phyloP scores from a whole-genome alignment of 2,888 invertebrate genomes.

The Limnephilus marmoratus region DNA sequence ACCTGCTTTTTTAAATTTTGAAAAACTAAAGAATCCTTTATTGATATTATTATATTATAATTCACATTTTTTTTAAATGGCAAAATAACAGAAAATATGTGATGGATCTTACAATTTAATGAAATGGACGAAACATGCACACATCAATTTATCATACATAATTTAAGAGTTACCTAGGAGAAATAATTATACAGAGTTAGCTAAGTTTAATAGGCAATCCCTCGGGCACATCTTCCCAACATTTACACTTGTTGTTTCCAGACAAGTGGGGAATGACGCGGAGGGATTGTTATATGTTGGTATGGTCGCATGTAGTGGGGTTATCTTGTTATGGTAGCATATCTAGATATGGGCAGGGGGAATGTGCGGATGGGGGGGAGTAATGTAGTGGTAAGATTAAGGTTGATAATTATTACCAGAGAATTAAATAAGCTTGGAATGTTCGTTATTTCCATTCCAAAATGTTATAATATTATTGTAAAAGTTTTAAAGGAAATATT shows the following conservation, averaged over 20 bases:
- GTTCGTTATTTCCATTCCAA: constrained; percentile 47
- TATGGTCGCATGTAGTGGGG: neutral
- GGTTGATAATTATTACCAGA: constrained; percentile 40
- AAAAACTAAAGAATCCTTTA: constrained; percentile 33
- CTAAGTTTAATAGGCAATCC: constrained; percentile 53
- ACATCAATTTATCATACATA: constrained; percentile 64
- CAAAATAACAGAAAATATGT: constrained; percentile 27
- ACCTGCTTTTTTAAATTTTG: constrained; percentile 10
- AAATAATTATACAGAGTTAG: constrained; percentile 61
- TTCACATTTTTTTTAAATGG: constrained; percentile 46
- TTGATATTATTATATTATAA: constrained; percentile 15
- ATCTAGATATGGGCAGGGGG: constrained; percentile 27
- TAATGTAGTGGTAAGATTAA: constrained; percentile 42
- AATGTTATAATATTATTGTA: constrained; percentile 34
- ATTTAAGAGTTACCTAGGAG: constrained; percentile 57
- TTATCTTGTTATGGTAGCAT: constrained; percentile 28
- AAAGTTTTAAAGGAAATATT: constrained; percentile 46
- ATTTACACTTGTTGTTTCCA: neutral
- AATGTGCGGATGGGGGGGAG: constrained; percentile 61
- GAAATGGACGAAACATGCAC: constrained; percentile 65
- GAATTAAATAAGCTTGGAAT: constrained; percentile 52
- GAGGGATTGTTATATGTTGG: neutral
- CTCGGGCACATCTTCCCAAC: constrained; percentile 27
- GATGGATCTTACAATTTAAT: constrained; percentile 60
- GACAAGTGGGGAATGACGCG: constrained; percentile 4